Conservation (phyloP, 2,797 vertebrate species). For the Momotus momota region DNA sequence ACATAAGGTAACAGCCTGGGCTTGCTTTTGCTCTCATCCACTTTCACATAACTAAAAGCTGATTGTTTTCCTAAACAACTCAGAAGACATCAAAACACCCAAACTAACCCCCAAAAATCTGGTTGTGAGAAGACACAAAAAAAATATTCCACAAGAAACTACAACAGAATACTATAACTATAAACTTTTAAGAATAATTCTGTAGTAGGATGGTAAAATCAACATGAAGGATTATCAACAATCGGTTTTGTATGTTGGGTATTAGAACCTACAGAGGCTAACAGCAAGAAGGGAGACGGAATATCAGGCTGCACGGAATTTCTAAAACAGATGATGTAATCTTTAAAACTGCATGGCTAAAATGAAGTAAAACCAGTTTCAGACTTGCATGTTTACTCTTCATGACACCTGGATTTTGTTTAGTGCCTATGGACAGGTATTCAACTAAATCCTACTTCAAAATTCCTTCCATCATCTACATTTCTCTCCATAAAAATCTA, state of each 20-base stretch:
- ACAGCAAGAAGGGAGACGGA: neutral
- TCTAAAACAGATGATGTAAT: neutral
- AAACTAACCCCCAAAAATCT: neutral
- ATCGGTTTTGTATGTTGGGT: neutral
- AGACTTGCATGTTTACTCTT: neutral
- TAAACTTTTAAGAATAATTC: neutral
- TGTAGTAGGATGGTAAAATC: neutral
- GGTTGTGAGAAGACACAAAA: neutral
- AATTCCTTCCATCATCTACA: neutral
- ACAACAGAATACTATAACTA: neutral
- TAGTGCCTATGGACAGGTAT: neutral
- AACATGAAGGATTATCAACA: neutral
- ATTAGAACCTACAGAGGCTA: neutral
- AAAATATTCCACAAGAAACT: neutral
- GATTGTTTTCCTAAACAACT: neutral
- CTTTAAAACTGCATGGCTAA: neutral
- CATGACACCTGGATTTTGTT: neutral
- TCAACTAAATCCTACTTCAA: neutral
- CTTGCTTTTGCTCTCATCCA: neutral
- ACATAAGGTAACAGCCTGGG: neutral
- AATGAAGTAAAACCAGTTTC: constrained; percentile 13
- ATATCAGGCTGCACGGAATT: neutral
- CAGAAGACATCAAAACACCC: rapidly evolving
- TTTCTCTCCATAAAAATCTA: neutral
- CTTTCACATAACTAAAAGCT: neutral